Evolutionary conservation across 2,888 invertebrate species (phyloP).

Genomic region (Leptopilina myrica): DNA sequence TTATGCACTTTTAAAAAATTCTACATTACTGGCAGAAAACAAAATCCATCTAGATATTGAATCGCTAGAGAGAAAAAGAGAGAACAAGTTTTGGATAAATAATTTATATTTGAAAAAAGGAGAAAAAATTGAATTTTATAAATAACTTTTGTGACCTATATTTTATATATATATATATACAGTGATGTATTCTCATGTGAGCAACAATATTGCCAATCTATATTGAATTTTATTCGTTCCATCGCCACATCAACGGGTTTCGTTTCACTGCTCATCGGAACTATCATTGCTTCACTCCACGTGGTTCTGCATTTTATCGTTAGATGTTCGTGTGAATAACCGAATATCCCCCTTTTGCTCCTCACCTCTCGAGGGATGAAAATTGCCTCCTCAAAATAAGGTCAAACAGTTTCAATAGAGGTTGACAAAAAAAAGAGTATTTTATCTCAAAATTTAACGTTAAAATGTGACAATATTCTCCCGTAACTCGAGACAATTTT

Average conservation of each 20-base stretch:
- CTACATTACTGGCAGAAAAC: too few relatives aligned
- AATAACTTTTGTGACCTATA: slow-evolving; percentile 19
- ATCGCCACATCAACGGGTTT: slow-evolving; percentile 7
- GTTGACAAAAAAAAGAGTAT: slow-evolving; percentile 45
- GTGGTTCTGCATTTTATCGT: slow-evolving; percentile 46
- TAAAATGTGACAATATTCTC: background rate
- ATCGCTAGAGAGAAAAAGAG: too few relatives aligned
- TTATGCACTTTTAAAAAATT: too few relatives aligned
- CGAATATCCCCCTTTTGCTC: slow-evolving; percentile 10
- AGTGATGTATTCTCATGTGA: slow-evolving; percentile 1
- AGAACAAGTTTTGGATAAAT: background rate
- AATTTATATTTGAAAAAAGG: too few relatives aligned
- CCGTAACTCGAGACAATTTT: background rate
- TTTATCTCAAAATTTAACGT: background rate
- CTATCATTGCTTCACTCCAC: slow-evolving; percentile 43
- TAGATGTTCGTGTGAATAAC: slow-evolving; percentile 42
- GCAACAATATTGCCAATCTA: slow-evolving; percentile 9
- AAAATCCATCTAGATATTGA: too few relatives aligned
- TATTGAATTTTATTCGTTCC: slow-evolving; percentile 32
- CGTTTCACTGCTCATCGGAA: slow-evolving; percentile 38
- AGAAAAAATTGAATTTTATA: background rate
- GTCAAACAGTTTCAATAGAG: slow-evolving; percentile 54
- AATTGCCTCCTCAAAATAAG: slow-evolving; percentile 53
- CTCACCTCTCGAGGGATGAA: slow-evolving; percentile 39
- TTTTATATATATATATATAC: background rate